These are phyloP conservation scores for Dryococelus australis DNA, from an alignment of 2,888 invertebrate species.

Conservation along the genomic window DNA sequence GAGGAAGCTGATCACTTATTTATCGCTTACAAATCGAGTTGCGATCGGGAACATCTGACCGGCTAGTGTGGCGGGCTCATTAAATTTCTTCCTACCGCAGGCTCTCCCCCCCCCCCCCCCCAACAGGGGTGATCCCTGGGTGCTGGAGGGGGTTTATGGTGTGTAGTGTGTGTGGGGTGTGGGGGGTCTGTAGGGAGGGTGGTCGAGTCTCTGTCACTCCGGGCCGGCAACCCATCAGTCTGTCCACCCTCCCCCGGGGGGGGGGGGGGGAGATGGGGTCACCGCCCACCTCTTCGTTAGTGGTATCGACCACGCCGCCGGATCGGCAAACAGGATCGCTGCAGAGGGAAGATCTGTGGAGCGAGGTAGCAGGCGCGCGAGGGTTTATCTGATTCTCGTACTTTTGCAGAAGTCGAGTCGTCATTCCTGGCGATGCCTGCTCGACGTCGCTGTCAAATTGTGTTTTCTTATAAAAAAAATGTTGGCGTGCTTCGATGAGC, in stretches of 20 bases:
- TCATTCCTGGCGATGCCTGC: too few species aligned
- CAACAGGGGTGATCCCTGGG: background rate
- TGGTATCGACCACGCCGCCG: conserved; percentile 6
- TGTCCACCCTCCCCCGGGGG: background rate
- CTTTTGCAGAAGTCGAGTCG: too few species aligned
- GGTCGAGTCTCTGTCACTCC: conserved; percentile 22
- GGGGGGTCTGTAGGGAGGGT: background rate
- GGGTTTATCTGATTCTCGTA: too few species aligned
- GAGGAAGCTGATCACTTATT: background rate
- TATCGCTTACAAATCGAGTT: conserved; percentile 9
- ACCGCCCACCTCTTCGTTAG: conserved; percentile 13
- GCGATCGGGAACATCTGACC: background rate
- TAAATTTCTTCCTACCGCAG: background rate
- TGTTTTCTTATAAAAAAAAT: too few species aligned
- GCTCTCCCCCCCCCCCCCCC: background rate
- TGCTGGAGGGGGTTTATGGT: background rate
- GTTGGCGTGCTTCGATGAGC: too few species aligned
- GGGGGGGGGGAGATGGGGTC: background rate
- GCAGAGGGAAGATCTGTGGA: conserved; percentile 1
- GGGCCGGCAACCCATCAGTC: conserved; percentile 17
- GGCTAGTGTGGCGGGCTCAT: background rate
- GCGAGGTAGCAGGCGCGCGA: too few species aligned
- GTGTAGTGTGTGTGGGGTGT: background rate
- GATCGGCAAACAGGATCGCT: conserved; percentile 6
- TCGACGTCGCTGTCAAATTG: too few species aligned